Evolutionary conservation across 2,888 invertebrate genomes (phyloP).

Genomic region (Eledona agricola): DNA sequence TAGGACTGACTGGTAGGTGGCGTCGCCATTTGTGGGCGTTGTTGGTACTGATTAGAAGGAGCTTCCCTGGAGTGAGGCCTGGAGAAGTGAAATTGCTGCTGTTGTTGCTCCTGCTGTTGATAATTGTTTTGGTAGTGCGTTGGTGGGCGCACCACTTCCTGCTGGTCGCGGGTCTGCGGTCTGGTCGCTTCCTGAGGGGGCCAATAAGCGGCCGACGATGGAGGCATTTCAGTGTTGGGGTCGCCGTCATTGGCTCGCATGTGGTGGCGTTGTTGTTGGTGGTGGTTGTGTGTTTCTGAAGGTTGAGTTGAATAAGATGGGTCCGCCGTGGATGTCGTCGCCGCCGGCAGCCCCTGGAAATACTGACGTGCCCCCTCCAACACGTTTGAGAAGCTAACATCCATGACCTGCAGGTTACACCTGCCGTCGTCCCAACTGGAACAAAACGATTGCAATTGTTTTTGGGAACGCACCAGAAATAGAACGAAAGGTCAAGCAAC

Average conservation of each 20-base stretch:
- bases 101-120: constrained; percentile 48
- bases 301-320: constrained; percentile 48
- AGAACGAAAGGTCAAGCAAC: constrained; percentile 32
- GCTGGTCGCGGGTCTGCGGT: constrained; percentile 47
- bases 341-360: constrained; percentile 78
- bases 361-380: constrained; percentile 85
- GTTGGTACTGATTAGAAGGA: constrained; percentile 44
- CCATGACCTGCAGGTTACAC: constrained; percentile 70
- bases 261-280: too few relatives aligned
- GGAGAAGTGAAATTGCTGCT: constrained; percentile 48
- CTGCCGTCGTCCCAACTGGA: constrained; percentile 55
- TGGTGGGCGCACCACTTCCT: constrained; percentile 55
- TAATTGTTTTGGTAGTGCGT: constrained; percentile 57
- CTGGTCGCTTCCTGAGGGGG: constrained; percentile 36
- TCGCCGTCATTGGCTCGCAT: constrained; percentile 41
- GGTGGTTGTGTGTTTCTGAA: too few relatives aligned
- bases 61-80: constrained; percentile 50
- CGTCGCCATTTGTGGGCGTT: constrained; percentile 30
- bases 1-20: constrained; percentile 39
- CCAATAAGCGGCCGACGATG: constrained; percentile 50
- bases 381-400: constrained; percentile 81
- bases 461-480: background rate
- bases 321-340: constrained; percentile 59
- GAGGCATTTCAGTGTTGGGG: constrained; percentile 38
- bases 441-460: too few relatives aligned